phyloP scores from a whole-genome alignment of 1,140 invertebrate genomes.

The Oryctes rhinoceros region DNA sequence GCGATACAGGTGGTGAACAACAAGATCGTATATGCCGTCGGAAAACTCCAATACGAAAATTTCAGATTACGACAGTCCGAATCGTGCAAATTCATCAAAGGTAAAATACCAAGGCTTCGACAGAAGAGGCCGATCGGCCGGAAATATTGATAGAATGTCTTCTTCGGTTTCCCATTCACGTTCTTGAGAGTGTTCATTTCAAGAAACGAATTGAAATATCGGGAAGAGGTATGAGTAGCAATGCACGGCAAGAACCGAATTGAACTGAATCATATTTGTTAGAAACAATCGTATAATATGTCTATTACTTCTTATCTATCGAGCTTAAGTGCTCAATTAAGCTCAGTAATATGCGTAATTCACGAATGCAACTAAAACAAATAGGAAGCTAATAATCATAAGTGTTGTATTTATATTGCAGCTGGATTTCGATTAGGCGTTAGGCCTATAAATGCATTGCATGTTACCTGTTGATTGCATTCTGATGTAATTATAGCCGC shows the following conservation, averaged over 20 bases:
- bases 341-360: not conserved
- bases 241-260: not conserved
- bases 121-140: not conserved
- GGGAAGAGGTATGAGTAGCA: too few relatives aligned
- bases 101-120: not conserved
- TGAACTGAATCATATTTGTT: not conserved
- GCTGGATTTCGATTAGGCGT: too few relatives aligned
- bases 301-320: not conserved
- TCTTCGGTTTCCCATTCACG: not conserved
- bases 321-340: not conserved
- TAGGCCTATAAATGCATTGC: too few relatives aligned
- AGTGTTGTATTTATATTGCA: too few relatives aligned
- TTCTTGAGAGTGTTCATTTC: not conserved
- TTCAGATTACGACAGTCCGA: not conserved
- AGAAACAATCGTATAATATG: not conserved
- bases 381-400: too few relatives aligned
- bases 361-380: too few relatives aligned
- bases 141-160: not conserved
- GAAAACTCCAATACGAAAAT: not conserved
- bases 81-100: not conserved
- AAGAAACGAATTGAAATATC: not conserved
- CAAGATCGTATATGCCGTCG: not conserved
- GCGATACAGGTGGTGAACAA: not conserved
- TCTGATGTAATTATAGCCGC: too few relatives aligned
- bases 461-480: too few relatives aligned